Base-by-base conservation (phyloP, 64 coral and sea anemone species). In the Stichodactyla helianthus region DNA sequence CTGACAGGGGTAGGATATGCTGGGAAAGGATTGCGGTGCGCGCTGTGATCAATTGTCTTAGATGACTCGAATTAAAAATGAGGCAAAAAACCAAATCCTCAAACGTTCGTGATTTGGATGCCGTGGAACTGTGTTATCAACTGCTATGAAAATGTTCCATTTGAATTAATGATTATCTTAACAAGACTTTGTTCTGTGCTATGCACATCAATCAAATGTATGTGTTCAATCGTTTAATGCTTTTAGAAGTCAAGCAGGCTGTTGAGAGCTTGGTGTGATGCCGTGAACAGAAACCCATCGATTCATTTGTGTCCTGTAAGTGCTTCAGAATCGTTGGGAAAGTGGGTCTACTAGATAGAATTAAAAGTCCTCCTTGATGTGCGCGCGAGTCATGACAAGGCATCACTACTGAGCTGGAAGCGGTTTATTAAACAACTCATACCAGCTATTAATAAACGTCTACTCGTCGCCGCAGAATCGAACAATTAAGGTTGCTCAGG, bases 401-500 rank as follows among this genome's bases (percentile, higher is more conserved):
- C 10, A 74, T 74, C 68, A 74, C n/a, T n/a, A 19, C 23, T 10
- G 35, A 44, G 35, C 35, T 44, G 35, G 35, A 44, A 27, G 68
- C 68, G 68, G 68, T 74, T 74, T 74, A 74, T 74, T 74, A 74
- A 74, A 74, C 68, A 74, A 74, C 68, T 74, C 4, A 22, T 65
- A 13, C 19, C 68, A 27, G 7, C 25, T 31, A 74, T 74, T 74
- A 74, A 74, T 74, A 74, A 35, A 74, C 68, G n/a, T 26, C 68
- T 74, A 26, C 25, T 74, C 27, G 7, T 74, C 25, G n/a, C 68
- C 17, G 10, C 68, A 74, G 25, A 31, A 44, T 44, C 35, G 35
- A 44, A 31, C 25, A 74, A 74, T 74, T 31, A 74, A 31, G 25
- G 68, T 74, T 23, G 68, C 68, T 74, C 12, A 74, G 68, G n/a